These are phyloP conservation scores for Sarcophaga peregrina DNA, from an alignment of 1,140 invertebrate species.

Conservation along the genomic window DNA sequence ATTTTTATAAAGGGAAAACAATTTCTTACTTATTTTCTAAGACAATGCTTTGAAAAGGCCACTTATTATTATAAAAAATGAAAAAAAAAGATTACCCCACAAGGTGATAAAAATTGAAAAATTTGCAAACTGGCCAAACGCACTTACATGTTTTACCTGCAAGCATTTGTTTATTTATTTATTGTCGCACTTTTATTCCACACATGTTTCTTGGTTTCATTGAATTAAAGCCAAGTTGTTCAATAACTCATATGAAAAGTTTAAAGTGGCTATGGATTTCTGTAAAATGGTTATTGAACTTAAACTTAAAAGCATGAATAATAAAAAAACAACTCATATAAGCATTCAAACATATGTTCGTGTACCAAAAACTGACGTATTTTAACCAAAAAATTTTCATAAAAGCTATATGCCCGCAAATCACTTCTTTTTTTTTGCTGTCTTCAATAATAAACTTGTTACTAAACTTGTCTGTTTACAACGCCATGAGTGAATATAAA, in stretches of 20 bases:
- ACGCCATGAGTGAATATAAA: no score
- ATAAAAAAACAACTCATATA: not conserved
- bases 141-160: not conserved
- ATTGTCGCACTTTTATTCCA: not conserved
- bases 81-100: no score
- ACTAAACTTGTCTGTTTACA: not conserved
- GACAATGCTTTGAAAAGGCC: no score
- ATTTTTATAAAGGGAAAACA: no score
- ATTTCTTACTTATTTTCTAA: no score
- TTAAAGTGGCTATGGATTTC: slow-evolving; percentile 3
- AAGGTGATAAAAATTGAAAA: no score
- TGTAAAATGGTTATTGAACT: slow-evolving; percentile 37
- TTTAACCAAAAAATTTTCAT: slow-evolving; percentile 13
- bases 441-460: not conserved
- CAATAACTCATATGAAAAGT: slow-evolving; percentile 33
- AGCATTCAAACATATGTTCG: not conserved
- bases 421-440: no score
- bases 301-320: slow-evolving; percentile 19
- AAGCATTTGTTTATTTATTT: no score
- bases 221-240: slow-evolving; percentile 34
- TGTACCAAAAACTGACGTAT: not conserved
- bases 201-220: not conserved
- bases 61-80: no score
- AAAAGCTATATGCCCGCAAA: no score
- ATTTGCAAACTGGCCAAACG: not conserved